Base-by-base conservation (phyloP, 2,797 vertebrate species). In the Parauchenoglanis punctatus region DNA sequence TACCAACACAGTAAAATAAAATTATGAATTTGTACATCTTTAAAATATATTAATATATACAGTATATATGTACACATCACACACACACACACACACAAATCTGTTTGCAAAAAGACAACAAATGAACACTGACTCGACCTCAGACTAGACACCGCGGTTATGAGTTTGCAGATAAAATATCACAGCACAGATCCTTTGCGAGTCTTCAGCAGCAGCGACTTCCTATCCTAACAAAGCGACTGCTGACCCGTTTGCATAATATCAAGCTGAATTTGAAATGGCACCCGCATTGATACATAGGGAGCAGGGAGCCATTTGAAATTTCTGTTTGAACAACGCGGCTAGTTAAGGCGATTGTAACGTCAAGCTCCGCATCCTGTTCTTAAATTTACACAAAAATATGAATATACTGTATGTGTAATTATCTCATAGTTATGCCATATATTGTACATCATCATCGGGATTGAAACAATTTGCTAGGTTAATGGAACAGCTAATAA, bases 301-400 rank as follows among this genome's bases (percentile, higher is more conserved):
- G 46, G 18, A 82, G 31, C 58, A 63, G 18, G 67, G 68, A 56
- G 23, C 68, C 56, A 44, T 65, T 82, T 10, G 2, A 70, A 46
- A 54, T 83, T 7, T 80, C 75, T 15, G 61, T 77, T 80, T 40
- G 28, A 85, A 78, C 75, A 28, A 58, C 23, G 86, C 89, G 89
- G 90, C 93, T 93, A 87, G 73, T 95, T 96, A 96, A 95, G 95
- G 96, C 95, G 92, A 91, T 91, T 93, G 89, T 28, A 88, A 59
- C 77, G 93, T 93, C 92, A 93, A 82, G 89, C 90, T 77, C 87
- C 89, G 65, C 58, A 46, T 72, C 52, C 63, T 88, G 90, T 86
- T 92, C 91, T 77, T 65, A 85, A 44, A 87, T 91, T 87, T 90
- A 88, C 90, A 91, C 91, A 88, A 88, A 89, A 85, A 87, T 95